Conservation (phyloP, 2,113 vertebrate species). For the Cyanocitta stelleri region DNA sequence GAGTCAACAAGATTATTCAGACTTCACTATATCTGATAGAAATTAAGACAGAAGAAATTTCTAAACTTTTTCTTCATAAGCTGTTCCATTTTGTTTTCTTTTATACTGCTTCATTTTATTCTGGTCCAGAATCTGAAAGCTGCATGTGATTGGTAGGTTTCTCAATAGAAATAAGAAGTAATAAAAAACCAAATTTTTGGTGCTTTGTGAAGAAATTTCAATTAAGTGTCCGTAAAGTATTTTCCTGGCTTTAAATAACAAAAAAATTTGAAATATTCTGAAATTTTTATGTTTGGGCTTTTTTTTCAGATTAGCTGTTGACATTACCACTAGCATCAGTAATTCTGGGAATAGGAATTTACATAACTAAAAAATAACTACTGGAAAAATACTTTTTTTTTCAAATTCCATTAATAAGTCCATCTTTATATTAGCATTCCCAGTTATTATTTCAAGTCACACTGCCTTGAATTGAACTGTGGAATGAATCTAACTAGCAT, state of each 20-base stretch:
- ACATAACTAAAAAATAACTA: background rate
- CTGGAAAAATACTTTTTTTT: background rate
- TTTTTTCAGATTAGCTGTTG: background rate
- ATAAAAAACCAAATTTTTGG: background rate
- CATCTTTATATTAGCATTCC: background rate
- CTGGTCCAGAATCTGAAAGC: background rate
- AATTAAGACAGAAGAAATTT: background rate
- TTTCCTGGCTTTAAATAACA: background rate
- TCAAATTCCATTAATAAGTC: background rate
- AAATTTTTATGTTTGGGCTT: background rate
- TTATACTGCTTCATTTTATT: background rate
- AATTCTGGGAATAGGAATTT: background rate
- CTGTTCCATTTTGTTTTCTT: background rate
- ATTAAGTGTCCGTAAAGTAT: background rate
- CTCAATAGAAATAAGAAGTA: background rate
- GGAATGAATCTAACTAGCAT: slow-evolving; percentile 55
- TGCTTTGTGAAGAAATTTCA: background rate
- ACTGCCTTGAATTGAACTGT: slow-evolving; percentile 24
- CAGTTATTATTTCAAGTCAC: background rate
- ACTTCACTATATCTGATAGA: background rate
- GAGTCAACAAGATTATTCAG: background rate
- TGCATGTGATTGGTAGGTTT: background rate
- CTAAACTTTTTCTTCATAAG: background rate
- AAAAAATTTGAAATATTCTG: background rate
- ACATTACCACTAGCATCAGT: background rate